Evolutionary conservation across 2,113 vertebrate species (phyloP).

Genomic region (Odocoileus virginianus): DNA sequence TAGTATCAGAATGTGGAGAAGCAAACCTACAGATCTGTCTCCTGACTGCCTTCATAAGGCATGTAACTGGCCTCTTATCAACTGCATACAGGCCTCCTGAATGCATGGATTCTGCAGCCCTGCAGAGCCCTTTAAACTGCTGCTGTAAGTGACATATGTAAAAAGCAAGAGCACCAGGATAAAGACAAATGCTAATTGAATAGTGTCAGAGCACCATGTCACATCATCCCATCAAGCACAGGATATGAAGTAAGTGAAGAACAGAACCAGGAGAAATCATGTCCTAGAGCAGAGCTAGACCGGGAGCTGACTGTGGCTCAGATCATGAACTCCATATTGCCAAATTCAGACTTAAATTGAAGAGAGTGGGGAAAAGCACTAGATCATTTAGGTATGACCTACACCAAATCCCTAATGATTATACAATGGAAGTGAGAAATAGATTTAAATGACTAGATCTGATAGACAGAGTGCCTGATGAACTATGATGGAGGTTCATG

Average conservation of each 20-base stretch:
- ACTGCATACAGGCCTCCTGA: not conserved
- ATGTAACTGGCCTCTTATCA: not conserved
- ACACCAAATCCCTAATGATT: not conserved
- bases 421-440: not conserved
- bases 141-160: not conserved
- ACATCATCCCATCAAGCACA: not conserved
- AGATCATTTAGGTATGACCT: not conserved
- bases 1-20: not conserved
- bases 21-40: not conserved
- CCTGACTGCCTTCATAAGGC: not conserved
- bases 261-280: not conserved
- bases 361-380: not conserved
- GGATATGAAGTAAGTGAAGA: not conserved
- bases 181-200: not conserved
- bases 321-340: not conserved
- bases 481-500: not conserved
- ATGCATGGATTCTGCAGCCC: not conserved
- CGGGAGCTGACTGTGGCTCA: not conserved
- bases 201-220: constrained; percentile 7
- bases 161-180: not conserved
- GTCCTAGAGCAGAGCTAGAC: not conserved
- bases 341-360: not conserved
- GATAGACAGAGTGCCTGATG: not conserved
- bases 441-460: not conserved
- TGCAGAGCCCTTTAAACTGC: not conserved